Evolutionary conservation across 2,797 vertebrate species (phyloP), one percentile per base, ranked within the genome.

Genomic region (Pantherophis vulpinus): DNA sequence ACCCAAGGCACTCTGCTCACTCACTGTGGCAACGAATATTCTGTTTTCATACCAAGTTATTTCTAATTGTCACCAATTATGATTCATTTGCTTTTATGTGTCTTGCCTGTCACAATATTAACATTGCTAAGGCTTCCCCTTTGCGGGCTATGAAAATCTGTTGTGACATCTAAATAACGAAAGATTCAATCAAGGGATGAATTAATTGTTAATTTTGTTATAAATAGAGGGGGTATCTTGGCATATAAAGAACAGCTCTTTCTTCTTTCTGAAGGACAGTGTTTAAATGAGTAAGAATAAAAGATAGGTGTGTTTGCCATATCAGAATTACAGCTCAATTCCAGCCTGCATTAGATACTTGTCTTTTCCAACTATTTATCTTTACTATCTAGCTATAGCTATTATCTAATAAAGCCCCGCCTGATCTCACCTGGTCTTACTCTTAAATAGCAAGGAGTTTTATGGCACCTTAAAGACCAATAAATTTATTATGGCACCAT

Each of bases 91-190:
- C 96, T 97, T 97, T 97, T 97, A 95, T 97, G 96, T 97, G 96
- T 96, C 97, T 97, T 96, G 89, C 95, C 95, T 98, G 97, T 98
- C 98, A 98, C 96, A 98, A 97, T 97, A 97, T 97, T 98, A 98
- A 96, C 96, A 96, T 97, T 97, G 96, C 92, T 97, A 97, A 97
- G 96, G 94, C 97, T 97, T 97, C 97, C 95, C 95, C 95, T 97
- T 97, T 96, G 96, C 96, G 97, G 97, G 61, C 96, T 95, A 94
- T 93, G 97, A 95, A 96, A 97, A 97, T 97, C 95, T 97, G 97
- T 97, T 97, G 95, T 98, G 97, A 98, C 98, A 98, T 98, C 98
- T 98, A 97, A 98, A 98, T 97, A 98, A 98, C 97, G 96, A 25
- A 27, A 96, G 94, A 97, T 97, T 97, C 97, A 97, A 97, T 97